These are phyloP conservation scores for Heliothis peltigera DNA, from an alignment of 2,888 invertebrate species.

Conservation along the genomic window DNA sequence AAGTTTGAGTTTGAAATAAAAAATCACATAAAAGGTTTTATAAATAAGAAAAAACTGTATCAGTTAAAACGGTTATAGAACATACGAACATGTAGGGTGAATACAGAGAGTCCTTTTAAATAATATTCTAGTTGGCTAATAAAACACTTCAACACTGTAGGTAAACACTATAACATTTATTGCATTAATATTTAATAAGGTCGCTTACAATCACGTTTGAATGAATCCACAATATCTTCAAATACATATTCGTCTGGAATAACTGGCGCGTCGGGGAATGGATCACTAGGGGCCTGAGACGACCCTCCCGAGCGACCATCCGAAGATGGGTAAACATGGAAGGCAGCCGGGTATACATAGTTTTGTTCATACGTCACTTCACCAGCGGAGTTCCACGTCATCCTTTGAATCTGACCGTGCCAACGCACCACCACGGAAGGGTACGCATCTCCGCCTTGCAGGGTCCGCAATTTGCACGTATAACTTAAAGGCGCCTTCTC, in stretches of 20 bases:
- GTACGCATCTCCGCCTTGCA: constrained; percentile 67
- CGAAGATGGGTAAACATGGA: constrained; percentile 51
- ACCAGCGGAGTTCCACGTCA: constrained; percentile 53
- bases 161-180: not conserved
- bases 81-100: too few relatives aligned
- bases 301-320: constrained; percentile 54
- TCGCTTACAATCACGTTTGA: constrained; percentile 1
- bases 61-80: too few relatives aligned
- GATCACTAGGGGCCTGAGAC: constrained; percentile 30
- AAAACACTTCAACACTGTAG: not conserved
- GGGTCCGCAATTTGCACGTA: constrained; percentile 66
- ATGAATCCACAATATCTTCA: constrained; percentile 33
- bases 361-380: constrained; percentile 32
- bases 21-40: not conserved
- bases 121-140: not conserved
- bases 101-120: too few relatives aligned
- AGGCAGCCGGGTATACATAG: constrained; percentile 45
- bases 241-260: constrained; percentile 51
- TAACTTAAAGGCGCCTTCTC: constrained; percentile 61
- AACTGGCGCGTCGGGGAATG: constrained; percentile 52
- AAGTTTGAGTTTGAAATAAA: too few relatives aligned
- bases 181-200: not conserved
- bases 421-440: constrained; percentile 73
- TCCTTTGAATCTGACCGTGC: constrained; percentile 52
- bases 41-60: too few relatives aligned